Evolutionary conservation across 1,140 invertebrate genomes (phyloP).

Genomic region (Penaeus vannamei): DNA sequence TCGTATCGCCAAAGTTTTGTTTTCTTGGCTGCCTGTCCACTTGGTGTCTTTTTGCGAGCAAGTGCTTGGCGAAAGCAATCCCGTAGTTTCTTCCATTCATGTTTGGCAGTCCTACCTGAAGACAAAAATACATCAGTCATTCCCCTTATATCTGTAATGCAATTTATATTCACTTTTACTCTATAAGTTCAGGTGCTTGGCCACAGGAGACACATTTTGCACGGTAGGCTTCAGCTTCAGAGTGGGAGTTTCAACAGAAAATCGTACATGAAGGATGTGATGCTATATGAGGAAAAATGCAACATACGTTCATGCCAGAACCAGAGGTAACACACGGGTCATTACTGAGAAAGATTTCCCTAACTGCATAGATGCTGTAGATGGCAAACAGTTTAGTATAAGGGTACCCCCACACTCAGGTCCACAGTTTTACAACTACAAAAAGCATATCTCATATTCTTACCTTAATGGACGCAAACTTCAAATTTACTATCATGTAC

Average conservation of each 20-base stretch:
- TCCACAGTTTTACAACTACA: background rate
- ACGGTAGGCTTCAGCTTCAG: conserved; percentile 15
- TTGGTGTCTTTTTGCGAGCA: conserved; percentile 34
- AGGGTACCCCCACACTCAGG: background rate
- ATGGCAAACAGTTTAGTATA: background rate
- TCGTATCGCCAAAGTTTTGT: conserved; percentile 44
- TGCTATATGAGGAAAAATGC: conserved; percentile 1
- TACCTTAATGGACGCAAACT: conserved; percentile 19
- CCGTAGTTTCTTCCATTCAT: conserved; percentile 36
- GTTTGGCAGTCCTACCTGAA: conserved; percentile 25
- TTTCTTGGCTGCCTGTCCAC: conserved; percentile 2
- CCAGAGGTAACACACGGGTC: background rate
- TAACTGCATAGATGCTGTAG: background rate
- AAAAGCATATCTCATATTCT: background rate
- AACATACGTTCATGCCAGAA: background rate
- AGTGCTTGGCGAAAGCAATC: conserved; percentile 44
- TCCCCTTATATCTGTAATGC: no score
- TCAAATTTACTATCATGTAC: conserved; percentile 21
- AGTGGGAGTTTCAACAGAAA: background rate
- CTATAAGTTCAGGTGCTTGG: background rate
- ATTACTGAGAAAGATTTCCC: conserved; percentile 22
- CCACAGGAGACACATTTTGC: background rate
- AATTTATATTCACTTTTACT: background rate
- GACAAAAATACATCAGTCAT: background rate
- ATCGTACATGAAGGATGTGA: background rate